Conservation (phyloP, 2,888 invertebrate genomes). For the Eurytoma adleriae region DNA sequence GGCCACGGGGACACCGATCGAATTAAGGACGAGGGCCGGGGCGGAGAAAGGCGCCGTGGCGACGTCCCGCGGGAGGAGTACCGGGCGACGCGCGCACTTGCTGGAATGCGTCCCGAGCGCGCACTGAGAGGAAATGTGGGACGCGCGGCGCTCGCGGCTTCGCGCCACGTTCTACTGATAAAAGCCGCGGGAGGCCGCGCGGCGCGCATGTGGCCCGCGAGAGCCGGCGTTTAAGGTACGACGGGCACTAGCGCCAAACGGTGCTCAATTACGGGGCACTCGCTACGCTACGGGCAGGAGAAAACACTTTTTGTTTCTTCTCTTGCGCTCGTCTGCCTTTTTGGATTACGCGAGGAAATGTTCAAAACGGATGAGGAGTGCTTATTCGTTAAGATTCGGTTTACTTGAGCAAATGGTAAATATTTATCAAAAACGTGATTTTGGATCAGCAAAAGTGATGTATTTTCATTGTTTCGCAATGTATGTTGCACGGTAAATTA, state of each 20-base stretch:
- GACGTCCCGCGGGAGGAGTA: background rate
- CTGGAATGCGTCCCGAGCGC: constrained; percentile 57
- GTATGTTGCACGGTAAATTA: too few relatives aligned
- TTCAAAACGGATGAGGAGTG: too few relatives aligned
- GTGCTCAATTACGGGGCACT: background rate
- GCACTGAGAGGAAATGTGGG: constrained; percentile 58
- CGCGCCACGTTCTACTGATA: constrained; percentile 56
- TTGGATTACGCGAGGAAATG: too few relatives aligned
- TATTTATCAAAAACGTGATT: too few relatives aligned
- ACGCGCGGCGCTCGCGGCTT: constrained; percentile 43
- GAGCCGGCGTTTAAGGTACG: constrained; percentile 40
- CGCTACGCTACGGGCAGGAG: too few relatives aligned
- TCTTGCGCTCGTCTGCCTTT: too few relatives aligned
- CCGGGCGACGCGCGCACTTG: constrained; percentile 43
- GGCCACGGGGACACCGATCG: background rate
- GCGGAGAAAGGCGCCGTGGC: background rate
- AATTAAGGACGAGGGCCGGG: background rate
- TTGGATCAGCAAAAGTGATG: too few relatives aligned
- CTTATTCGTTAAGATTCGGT: too few relatives aligned
- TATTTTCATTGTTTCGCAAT: too few relatives aligned
- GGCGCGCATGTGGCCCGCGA: background rate
- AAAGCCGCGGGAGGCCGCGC: constrained; percentile 52
- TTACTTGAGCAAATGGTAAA: too few relatives aligned
- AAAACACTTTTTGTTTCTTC: too few relatives aligned
- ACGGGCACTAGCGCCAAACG: constrained; percentile 30